Conservation (phyloP, 2,888 invertebrate species). For the Acrobeloides nanus region DNA sequence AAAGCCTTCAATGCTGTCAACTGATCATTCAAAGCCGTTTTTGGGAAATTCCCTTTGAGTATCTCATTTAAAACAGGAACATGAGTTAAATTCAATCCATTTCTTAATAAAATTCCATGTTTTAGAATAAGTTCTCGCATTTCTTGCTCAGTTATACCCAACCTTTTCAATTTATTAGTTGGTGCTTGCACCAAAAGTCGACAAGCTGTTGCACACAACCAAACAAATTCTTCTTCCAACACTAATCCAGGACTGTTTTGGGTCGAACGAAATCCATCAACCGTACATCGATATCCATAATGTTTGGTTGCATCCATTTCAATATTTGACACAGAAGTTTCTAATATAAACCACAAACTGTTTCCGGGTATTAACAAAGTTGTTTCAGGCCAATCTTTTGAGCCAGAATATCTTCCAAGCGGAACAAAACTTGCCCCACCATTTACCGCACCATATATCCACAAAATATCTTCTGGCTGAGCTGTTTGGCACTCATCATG, state of each 20-base stretch:
- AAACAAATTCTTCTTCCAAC: conserved; percentile 46
- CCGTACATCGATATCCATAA: conserved; percentile 47
- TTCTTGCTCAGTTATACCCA: conserved; percentile 11
- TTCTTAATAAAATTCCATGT: conserved; percentile 66
- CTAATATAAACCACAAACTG: conserved; percentile 85
- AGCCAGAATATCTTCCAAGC: conserved; percentile 18
- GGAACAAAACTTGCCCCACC: conserved; percentile 16
- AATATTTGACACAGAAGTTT: conserved; percentile 62
- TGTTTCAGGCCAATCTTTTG: conserved; percentile 69
- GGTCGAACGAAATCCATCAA: conserved; percentile 27
- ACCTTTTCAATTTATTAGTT: too few relatives aligned
- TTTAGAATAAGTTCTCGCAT: conserved; percentile 49
- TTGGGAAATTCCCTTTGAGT: not conserved
- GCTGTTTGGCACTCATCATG: conserved; percentile 83
- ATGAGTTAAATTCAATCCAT: conserved; percentile 71
- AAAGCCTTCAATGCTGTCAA: conserved; percentile 11
- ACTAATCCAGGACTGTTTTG: not conserved
- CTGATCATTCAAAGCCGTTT: too few relatives aligned
- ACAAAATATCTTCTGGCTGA: conserved; percentile 21
- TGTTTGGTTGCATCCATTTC: conserved; percentile 19
- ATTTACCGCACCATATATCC: conserved; percentile 14
- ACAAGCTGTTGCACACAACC: conserved; percentile 45
- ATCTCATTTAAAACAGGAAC: conserved; percentile 9
- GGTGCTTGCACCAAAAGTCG: conserved; percentile 37
- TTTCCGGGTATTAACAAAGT: conserved; percentile 60